Evolutionary conservation across 2,888 invertebrate genomes (phyloP).

Genomic region (Aphodius granarius): DNA sequence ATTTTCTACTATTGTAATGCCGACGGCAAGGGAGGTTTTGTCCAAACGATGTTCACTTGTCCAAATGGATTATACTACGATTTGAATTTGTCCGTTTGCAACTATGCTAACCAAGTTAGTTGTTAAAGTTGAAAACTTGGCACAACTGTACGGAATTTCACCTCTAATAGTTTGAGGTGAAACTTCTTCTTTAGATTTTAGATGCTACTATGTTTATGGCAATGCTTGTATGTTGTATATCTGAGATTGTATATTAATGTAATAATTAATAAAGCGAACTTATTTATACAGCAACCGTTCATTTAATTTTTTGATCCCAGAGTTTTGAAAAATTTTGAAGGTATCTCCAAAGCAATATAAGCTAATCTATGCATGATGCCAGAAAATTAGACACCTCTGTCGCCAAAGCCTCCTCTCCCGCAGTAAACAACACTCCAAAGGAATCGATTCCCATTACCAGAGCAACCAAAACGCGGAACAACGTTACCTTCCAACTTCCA

Average conservation of each 20-base stretch:
- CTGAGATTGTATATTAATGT: too few relatives aligned
- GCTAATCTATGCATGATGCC: too few relatives aligned
- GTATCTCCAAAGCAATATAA: too few relatives aligned
- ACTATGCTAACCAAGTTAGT: not conserved
- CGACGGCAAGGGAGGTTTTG: not conserved
- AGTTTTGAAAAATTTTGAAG: too few relatives aligned
- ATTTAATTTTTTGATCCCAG: too few relatives aligned
- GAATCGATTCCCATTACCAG: not conserved
- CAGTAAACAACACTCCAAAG: not conserved
- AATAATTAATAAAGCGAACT: too few relatives aligned
- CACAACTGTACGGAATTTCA: not conserved
- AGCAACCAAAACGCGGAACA: not conserved
- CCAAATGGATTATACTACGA: constrained; percentile 11
- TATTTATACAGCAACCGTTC: too few relatives aligned
- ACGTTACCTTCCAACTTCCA: not conserved
- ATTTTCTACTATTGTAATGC: constrained; percentile 53
- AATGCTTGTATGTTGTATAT: not conserved
- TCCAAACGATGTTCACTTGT: not conserved
- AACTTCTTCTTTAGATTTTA: not conserved
- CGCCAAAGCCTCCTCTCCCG: too few relatives aligned
- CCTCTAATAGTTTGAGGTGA: not conserved
- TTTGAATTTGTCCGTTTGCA: not conserved
- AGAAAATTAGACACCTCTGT: too few relatives aligned
- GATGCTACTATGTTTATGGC: not conserved
- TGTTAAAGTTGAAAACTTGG: not conserved